phyloP scores from a whole-genome alignment of 2,888 invertebrate species.

The Heliconius aoede region DNA sequence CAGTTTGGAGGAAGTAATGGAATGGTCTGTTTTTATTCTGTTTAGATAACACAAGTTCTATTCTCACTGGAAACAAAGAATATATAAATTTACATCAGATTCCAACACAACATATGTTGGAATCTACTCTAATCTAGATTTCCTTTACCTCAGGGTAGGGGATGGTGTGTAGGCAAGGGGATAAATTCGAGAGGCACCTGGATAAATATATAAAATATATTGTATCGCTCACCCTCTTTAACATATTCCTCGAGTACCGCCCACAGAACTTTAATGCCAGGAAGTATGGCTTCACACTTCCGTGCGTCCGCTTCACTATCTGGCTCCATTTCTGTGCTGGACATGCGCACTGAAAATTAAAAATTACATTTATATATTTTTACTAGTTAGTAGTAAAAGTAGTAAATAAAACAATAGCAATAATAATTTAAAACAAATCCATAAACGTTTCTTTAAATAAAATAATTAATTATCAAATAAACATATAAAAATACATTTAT shows the following conservation, averaged over 20 bases:
- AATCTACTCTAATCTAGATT: too few relatives aligned
- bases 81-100: too few relatives aligned
- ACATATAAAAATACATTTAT: background rate
- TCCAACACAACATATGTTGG: too few relatives aligned
- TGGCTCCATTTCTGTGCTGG: conserved; percentile 66
- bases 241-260: conserved; percentile 89
- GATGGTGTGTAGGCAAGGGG: too few relatives aligned
- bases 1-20: too few relatives aligned
- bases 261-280: conserved; percentile 91
- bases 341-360: conserved; percentile 60
- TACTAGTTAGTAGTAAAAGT: too few relatives aligned
- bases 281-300: conserved; percentile 81
- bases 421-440: too few relatives aligned
- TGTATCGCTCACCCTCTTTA: conserved; percentile 81
- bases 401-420: too few relatives aligned
- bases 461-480: background rate
- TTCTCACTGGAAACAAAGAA: background rate
- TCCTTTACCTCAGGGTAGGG: too few relatives aligned
- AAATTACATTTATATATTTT: background rate
- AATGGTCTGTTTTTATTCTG: too few relatives aligned
- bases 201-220: background rate
- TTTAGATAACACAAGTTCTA: too few relatives aligned
- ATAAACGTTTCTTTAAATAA: too few relatives aligned
- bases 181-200: background rate
- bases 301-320: conserved; percentile 80